Percentiles rank a stretch among this genome's conserved stretches.
Evolutionary conservation across 2,797 vertebrate species (phyloP).

Genomic region (Chelon labrosus): DNA sequence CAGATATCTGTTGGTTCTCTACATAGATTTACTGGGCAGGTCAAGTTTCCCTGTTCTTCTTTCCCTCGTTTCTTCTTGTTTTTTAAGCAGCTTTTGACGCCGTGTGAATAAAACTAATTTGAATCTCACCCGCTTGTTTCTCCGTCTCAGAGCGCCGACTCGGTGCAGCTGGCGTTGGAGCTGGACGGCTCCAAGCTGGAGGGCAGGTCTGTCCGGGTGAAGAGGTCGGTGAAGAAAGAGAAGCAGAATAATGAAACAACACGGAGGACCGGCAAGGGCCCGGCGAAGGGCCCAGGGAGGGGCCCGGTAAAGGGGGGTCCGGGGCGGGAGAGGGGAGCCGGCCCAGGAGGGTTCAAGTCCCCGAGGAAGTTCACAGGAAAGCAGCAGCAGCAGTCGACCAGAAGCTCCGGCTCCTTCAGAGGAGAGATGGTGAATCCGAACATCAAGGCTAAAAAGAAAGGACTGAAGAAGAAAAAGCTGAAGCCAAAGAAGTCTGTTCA

Average conservation of each 20-base stretch:
- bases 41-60: no score
- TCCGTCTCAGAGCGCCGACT: slow-evolving; percentile 74
- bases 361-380: slow-evolving; percentile 25
- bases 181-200: slow-evolving; percentile 77
- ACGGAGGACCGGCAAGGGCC: not conserved
- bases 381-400: slow-evolving; percentile 10
- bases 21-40: no score
- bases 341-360: slow-evolving; percentile 25
- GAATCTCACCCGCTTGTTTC: no score
- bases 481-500: slow-evolving; percentile 63
- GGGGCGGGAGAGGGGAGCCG: not conserved
- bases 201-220: slow-evolving; percentile 78
- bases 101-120: no score
- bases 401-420: slow-evolving; percentile 64
- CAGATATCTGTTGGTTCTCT: no score
- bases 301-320: not conserved
- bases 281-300: not conserved
- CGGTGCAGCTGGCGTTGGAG: slow-evolving; percentile 82
- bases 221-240: slow-evolving; percentile 81
- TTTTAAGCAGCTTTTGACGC: no score
- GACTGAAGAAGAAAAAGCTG: slow-evolving; percentile 73
- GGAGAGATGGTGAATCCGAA: slow-evolving; percentile 77
- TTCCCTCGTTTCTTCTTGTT: no score
- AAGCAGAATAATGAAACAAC: slow-evolving; percentile 52
- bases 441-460: slow-evolving; percentile 68